phyloP scores from a whole-genome alignment of 2,888 invertebrate genomes.

The Megaustenia siamemsis region DNA sequence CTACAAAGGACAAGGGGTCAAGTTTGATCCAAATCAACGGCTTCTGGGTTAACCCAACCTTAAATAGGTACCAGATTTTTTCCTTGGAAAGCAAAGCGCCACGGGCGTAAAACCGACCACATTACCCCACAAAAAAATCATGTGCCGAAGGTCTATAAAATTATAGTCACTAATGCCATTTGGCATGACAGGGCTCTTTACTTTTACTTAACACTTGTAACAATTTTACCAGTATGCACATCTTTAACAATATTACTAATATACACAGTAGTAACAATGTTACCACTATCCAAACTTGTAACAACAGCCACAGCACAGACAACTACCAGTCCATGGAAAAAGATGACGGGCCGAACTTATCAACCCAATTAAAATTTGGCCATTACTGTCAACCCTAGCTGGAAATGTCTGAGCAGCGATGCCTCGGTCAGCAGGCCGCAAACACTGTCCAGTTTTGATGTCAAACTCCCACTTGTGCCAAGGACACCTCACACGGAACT shows the following conservation, averaged over 20 bases:
- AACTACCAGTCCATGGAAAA: slow-evolving; percentile 22
- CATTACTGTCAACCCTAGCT: slow-evolving; percentile 66
- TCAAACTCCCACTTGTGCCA: slow-evolving; percentile 78
- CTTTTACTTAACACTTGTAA: too few species aligned
- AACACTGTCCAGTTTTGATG: slow-evolving; percentile 67
- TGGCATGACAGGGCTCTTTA: too few species aligned
- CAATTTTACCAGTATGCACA: too few species aligned
- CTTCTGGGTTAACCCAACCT: too few species aligned
- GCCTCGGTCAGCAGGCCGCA: slow-evolving; percentile 63
- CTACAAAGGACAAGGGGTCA: too few species aligned
- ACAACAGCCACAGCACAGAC: neutral
- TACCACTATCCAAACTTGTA: neutral
- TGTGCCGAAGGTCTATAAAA: too few species aligned
- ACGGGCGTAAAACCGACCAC: too few species aligned
- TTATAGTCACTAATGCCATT: too few species aligned
- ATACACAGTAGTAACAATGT: neutral
- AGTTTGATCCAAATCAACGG: too few species aligned
- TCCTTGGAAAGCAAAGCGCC: too few species aligned
- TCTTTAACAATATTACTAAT: neutral
- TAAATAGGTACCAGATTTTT: too few species aligned
- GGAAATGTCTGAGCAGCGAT: slow-evolving; percentile 65
- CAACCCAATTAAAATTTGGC: slow-evolving; percentile 71
- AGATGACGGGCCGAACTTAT: slow-evolving; percentile 53
- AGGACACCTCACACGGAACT: slow-evolving; percentile 75
- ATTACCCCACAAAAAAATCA: too few species aligned